These are phyloP conservation scores for Tenthredo notha DNA, from an alignment of 2,888 invertebrate species.

Conservation along the genomic window DNA sequence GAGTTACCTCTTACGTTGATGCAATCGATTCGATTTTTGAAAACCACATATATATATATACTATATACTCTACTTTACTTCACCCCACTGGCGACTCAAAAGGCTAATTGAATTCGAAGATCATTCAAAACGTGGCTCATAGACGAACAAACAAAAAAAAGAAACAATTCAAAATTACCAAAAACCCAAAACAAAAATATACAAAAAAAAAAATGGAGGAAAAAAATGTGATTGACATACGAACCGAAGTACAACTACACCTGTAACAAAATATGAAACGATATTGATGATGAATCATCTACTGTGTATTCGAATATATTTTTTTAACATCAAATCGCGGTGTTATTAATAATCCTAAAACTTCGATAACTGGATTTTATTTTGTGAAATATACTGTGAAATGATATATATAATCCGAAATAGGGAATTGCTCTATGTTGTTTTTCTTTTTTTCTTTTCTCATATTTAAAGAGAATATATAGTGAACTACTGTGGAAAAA, in stretches of 20 bases:
- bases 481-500: not conserved
- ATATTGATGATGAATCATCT: not conserved
- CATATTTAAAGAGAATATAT: not conserved
- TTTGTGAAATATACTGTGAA: not conserved
- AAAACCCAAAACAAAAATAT: too few species aligned
- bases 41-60: not conserved
- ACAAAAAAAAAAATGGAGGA: too few species aligned
- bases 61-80: not conserved
- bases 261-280: not conserved
- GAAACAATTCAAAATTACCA: too few species aligned
- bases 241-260: not conserved
- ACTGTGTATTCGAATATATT: slow-evolving; percentile 11
- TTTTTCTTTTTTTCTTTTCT: not conserved
- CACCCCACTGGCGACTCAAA: not conserved
- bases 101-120: too few species aligned
- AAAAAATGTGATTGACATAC: not conserved
- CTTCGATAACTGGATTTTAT: not conserved
- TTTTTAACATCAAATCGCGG: not conserved
- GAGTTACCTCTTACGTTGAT: slow-evolving; percentile 70
- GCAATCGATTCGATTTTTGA: slow-evolving; percentile 38
- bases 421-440: not conserved
- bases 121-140: too few species aligned
- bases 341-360: not conserved
- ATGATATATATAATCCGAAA: not conserved
- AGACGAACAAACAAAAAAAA: too few species aligned